Evolutionary conservation across 2,113 vertebrate genomes (phyloP).

Genomic region (Hypocryptadius cinnamomeus): DNA sequence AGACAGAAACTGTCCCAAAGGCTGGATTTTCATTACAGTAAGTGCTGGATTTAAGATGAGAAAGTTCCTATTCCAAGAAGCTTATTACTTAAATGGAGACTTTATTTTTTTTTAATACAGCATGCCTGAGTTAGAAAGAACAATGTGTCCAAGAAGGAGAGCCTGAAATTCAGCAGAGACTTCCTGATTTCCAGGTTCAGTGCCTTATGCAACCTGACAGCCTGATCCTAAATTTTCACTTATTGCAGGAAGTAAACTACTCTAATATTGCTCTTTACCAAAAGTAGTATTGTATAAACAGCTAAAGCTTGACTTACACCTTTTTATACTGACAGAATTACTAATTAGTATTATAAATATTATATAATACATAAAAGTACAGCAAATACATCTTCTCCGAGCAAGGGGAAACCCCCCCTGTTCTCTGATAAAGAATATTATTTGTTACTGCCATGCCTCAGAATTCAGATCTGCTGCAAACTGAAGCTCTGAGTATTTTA

Average conservation of each 20-base stretch:
- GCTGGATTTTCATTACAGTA: not conserved
- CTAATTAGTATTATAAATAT: not conserved
- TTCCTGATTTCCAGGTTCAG: slow-evolving; percentile 16
- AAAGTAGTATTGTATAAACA: not conserved
- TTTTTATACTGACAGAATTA: not conserved
- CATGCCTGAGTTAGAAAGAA: not conserved
- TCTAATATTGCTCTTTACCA: not conserved
- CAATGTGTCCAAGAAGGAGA: not conserved
- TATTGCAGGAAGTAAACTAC: not conserved
- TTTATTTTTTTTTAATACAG: not conserved
- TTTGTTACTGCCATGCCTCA: not conserved
- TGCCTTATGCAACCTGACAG: not conserved
- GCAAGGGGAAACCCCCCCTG: fast-evolving
- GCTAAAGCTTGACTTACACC: not conserved
- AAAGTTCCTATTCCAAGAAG: not conserved
- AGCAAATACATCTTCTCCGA: not conserved
- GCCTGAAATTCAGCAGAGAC: not conserved
- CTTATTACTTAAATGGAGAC: not conserved
- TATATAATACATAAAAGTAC: not conserved
- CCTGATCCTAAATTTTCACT: not conserved
- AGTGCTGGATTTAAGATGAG: not conserved
- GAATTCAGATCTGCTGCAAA: not conserved
- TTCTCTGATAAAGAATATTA: not conserved
- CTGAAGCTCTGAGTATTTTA: not conserved
- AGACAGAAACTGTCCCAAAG: not conserved